Conservation (phyloP, 2,888 invertebrate genomes). For the Zelleria hepariella region DNA sequence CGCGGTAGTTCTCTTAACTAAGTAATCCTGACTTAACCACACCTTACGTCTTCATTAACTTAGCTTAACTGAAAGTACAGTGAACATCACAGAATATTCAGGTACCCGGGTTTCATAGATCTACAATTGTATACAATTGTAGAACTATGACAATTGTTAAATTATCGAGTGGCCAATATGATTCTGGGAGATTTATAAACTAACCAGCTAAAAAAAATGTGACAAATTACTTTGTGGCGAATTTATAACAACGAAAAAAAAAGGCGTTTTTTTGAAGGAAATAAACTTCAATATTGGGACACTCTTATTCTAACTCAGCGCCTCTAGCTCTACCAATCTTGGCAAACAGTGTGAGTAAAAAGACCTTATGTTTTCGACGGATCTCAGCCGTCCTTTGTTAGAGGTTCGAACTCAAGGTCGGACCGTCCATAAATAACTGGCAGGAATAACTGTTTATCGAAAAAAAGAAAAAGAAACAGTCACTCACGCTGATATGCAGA, state of each 20-base stretch:
- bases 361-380: neutral
- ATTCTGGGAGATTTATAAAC: too few relatives aligned
- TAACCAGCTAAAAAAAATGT: too few relatives aligned
- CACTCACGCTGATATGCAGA: neutral
- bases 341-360: neutral
- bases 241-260: too few relatives aligned
- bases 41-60: neutral
- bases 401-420: constrained; percentile 2
- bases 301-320: neutral
- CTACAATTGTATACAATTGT: too few relatives aligned
- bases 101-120: too few relatives aligned
- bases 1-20: neutral
- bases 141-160: too few relatives aligned
- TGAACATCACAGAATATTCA: too few relatives aligned
- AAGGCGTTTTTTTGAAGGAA: too few relatives aligned
- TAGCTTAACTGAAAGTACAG: neutral
- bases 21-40: neutral
- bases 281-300: too few relatives aligned
- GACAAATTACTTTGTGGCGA: too few relatives aligned
- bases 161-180: too few relatives aligned
- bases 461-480: neutral
- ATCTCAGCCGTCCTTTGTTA: neutral
- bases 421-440: constrained; percentile 1
- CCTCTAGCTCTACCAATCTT: neutral
- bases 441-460: constrained; percentile 1